Percentiles rank a stretch among this genome's conserved stretches.
Evolutionary conservation across 2,797 vertebrate genomes (phyloP).

Genomic region (Hemibagrus guttatus): DNA sequence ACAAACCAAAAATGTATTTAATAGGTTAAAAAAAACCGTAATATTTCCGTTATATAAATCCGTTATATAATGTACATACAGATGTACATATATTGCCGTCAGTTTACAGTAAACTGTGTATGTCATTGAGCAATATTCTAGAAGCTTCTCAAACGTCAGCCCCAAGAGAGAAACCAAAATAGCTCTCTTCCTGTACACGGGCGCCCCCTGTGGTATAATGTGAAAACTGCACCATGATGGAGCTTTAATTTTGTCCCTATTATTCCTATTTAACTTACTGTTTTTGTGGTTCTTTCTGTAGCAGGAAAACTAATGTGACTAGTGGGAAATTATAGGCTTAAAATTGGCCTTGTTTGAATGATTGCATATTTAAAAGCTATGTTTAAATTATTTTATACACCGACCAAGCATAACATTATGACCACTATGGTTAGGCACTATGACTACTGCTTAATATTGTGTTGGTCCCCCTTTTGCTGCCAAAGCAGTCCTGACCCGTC

Average conservation of each 20-base stretch:
- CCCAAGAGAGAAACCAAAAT: neutral
- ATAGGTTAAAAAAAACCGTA: too few species aligned
- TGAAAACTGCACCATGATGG: neutral
- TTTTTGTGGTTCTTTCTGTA: too few species aligned
- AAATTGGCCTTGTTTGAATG: neutral
- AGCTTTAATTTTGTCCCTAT: neutral
- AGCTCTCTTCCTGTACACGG: neutral
- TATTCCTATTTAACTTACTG: neutral
- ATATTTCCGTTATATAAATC: too few species aligned
- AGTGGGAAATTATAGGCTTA: neutral
- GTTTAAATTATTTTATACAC: neutral
- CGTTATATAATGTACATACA: too few species aligned
- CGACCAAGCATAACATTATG: too few species aligned
- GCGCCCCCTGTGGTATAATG: conserved; percentile 19
- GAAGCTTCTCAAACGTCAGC: conserved; percentile 16
- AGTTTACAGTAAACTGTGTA: too few species aligned
- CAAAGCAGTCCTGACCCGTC: too few species aligned
- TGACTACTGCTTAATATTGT: too few species aligned
- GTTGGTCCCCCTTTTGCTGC: too few species aligned
- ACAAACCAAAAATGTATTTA: neutral
- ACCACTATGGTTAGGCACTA: too few species aligned
- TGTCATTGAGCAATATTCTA: conserved; percentile 17
- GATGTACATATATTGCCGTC: too few species aligned
- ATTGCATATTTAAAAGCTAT: neutral
- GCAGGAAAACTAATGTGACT: neutral